A percentile compares a stretch with the other conserved stretches of the same genome.
Evolutionary conservation across 2,797 vertebrate genomes (phyloP).

Genomic region (Falco cherrug): DNA sequence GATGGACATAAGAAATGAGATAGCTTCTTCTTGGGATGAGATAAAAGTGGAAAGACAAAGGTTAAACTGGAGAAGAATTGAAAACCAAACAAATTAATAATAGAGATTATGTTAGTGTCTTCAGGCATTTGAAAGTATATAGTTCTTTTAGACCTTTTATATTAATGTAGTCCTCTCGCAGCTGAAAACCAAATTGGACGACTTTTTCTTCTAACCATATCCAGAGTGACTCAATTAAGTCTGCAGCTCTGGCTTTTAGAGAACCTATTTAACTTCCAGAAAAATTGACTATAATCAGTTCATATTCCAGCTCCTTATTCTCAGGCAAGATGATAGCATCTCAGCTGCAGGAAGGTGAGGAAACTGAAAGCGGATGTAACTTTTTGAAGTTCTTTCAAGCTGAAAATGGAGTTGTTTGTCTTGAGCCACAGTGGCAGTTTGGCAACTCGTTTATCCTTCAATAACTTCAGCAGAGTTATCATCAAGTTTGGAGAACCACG

Average conservation of each 20-base stretch:
- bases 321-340: not conserved
- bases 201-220: not conserved
- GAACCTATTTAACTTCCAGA: not conserved
- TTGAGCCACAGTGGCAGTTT: not conserved
- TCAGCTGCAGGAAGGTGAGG: not conserved
- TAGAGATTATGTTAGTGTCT: not conserved
- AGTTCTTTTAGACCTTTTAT: not conserved
- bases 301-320: rapidly evolving
- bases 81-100: not conserved
- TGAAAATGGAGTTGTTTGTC: not conserved
- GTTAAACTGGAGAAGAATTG: not conserved
- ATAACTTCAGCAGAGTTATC: not conserved
- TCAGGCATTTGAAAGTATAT: not conserved
- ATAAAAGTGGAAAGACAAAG: not conserved
- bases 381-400: not conserved
- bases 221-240: not conserved
- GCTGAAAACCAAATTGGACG: not conserved
- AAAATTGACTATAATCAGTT: not conserved
- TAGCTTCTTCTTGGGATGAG: not conserved
- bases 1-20: not conserved
- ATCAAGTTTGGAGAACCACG: not conserved
- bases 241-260: not conserved
- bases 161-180: not conserved
- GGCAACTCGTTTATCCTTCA: not conserved
- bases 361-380: not conserved